Evolutionary conservation across 2,888 invertebrate genomes (phyloP).

Genomic region (Deroplatys truncata): DNA sequence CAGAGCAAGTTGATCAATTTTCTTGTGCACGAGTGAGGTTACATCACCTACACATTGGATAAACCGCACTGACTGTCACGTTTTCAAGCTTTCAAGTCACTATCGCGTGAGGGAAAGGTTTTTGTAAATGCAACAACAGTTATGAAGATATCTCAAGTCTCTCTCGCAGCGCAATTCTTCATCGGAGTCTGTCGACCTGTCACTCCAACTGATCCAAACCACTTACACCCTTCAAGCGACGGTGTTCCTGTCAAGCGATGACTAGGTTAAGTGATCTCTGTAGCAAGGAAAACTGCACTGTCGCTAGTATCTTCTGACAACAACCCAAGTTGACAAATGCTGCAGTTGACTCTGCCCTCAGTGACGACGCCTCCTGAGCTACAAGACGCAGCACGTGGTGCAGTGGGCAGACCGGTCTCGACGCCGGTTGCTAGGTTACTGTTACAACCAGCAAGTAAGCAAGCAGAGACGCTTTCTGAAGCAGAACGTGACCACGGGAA

Average conservation of each 20-base stretch:
- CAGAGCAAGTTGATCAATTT: neutral
- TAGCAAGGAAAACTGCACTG: no score
- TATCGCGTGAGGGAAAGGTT: neutral
- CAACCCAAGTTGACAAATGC: neutral
- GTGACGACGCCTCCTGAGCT: neutral
- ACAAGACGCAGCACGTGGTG: neutral
- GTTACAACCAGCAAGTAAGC: neutral
- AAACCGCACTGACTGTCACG: neutral
- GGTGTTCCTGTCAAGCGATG: neutral
- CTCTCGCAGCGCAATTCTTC: neutral
- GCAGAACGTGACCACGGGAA: neutral
- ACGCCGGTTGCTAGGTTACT: neutral
- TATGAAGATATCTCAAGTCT: neutral
- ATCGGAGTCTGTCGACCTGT: neutral
- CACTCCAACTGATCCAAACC: neutral
- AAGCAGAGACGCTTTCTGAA: neutral
- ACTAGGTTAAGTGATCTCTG: neutral
- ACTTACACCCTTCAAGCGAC: neutral
- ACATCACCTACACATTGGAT: neutral
- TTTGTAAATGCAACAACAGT: neutral
- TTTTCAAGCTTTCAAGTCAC: neutral
- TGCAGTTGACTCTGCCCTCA: neutral
- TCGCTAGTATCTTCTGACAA: no score
- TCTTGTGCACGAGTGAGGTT: neutral
- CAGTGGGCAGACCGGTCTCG: neutral